Percentiles rank a stretch among this genome's conserved stretches.
phyloP scores from a whole-genome alignment of 2,113 vertebrate species.

The Motacilla alba region DNA sequence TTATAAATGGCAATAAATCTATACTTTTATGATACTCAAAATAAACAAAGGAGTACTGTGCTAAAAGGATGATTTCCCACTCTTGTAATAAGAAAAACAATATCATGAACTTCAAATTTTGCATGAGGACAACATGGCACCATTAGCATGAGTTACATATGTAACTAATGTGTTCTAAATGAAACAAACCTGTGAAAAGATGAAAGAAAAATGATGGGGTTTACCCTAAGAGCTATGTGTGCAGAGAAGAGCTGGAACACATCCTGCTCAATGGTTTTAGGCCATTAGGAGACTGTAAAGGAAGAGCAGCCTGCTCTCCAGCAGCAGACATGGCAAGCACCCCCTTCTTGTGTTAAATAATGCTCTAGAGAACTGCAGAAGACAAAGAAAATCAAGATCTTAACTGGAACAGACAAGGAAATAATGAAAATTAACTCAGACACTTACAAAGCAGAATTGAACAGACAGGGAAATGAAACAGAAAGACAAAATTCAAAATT shows the following conservation, averaged over 20 bases:
- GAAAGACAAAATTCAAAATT: conserved; percentile 52
- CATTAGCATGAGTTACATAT: background rate
- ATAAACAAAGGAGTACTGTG: background rate
- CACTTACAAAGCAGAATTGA: conserved; percentile 45
- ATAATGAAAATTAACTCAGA: conserved; percentile 56
- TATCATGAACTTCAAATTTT: background rate
- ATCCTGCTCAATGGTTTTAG: background rate
- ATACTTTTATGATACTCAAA: background rate
- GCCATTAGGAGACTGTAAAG: background rate
- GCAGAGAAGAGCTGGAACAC: background rate
- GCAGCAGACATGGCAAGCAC: background rate
- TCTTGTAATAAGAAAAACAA: background rate
- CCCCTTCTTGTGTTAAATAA: background rate
- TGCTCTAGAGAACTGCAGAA: background rate
- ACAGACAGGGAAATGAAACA: conserved; percentile 53
- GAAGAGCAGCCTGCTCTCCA: background rate
- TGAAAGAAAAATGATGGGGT: background rate
- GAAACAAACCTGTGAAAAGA: background rate
- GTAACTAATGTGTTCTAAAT: background rate
- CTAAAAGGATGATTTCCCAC: background rate
- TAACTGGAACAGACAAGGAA: conserved; percentile 51
- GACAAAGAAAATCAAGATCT: conserved; percentile 50
- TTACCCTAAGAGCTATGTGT: background rate
- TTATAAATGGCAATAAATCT: background rate
- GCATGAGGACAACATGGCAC: background rate